Conservation (phyloP, 2,113 vertebrate species). For the Oreocharis arfaki region DNA sequence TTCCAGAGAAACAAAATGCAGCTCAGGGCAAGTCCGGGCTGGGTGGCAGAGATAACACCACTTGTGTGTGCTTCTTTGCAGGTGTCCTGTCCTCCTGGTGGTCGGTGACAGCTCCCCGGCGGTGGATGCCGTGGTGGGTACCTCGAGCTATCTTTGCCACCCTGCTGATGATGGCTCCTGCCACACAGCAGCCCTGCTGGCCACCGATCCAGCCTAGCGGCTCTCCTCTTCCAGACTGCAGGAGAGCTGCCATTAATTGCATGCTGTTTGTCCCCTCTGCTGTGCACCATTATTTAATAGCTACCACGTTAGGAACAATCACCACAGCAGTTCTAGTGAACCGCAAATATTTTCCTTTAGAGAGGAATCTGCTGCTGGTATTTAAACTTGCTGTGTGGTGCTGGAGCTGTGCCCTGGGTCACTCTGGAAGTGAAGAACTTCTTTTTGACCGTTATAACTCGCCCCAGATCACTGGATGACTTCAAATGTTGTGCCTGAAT, state of each 20-base stretch:
- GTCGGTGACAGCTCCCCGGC: conserved; percentile 90
- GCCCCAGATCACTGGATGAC: conserved; percentile 34
- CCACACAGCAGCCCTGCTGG: not conserved
- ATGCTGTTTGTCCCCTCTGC: not conserved
- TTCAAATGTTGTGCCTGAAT: conserved; percentile 24
- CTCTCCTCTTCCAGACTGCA: not conserved
- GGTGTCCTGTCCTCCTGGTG: conserved; percentile 85
- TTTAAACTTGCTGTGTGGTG: conserved; percentile 22
- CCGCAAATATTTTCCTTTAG: conserved; percentile 34
- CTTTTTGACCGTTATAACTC: conserved; percentile 20
- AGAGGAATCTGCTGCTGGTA: conserved; percentile 28
- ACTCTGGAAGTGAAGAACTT: not conserved
- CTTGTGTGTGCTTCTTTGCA: conserved; percentile 41
- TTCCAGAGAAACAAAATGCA: not conserved
- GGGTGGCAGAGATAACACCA: not conserved
- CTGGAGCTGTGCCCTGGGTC: conserved; percentile 42
- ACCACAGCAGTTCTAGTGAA: conserved; percentile 43
- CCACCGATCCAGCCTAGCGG: not conserved
- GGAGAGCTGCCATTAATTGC: not conserved
- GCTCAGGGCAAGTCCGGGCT: not conserved
- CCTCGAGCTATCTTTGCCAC: rapidly evolving
- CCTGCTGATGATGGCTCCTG: not conserved
- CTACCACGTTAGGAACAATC: not conserved
- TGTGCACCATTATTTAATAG: not conserved
- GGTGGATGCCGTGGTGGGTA: conserved; percentile 88